Percentiles rank a stretch among this genome's conserved stretches.
Evolutionary conservation across 2,113 vertebrate genomes (phyloP).

Genomic region (Butorides virescens): DNA sequence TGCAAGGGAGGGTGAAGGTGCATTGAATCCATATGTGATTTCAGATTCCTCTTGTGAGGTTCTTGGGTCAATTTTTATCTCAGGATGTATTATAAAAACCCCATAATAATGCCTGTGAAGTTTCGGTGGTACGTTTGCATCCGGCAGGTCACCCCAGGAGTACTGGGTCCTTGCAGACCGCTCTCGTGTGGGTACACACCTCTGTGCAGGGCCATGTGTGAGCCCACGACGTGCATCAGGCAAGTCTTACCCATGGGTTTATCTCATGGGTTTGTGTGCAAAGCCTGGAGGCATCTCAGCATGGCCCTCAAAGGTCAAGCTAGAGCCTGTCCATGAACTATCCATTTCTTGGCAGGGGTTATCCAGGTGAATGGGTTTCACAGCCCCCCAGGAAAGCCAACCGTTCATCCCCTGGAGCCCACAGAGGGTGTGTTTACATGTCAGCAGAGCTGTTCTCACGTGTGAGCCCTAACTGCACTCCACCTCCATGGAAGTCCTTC

Average conservation of each 20-base stretch:
- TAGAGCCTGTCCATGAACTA: neutral
- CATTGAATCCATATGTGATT: neutral
- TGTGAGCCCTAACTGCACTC: neutral
- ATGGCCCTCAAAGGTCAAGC: neutral
- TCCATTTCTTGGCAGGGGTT: neutral
- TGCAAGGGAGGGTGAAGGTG: neutral
- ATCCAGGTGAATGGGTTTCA: neutral
- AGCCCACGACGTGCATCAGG: neutral
- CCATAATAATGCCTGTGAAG: neutral
- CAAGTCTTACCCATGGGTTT: neutral
- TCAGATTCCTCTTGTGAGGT: neutral
- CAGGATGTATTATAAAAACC: neutral
- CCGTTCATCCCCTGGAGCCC: neutral
- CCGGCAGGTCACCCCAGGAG: neutral
- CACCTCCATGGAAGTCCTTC: neutral
- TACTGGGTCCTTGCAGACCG: neutral
- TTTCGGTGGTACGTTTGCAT: neutral
- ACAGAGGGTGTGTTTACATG: neutral
- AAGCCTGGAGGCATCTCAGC: neutral
- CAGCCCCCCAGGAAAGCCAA: neutral
- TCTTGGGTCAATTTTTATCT: neutral
- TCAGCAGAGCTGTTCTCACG: neutral
- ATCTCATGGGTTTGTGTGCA: neutral
- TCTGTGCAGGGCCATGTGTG: accelerated
- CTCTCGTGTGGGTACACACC: accelerated